Conservation (phyloP, 2,797 vertebrate species). For the Myotis pilosus region DNA sequence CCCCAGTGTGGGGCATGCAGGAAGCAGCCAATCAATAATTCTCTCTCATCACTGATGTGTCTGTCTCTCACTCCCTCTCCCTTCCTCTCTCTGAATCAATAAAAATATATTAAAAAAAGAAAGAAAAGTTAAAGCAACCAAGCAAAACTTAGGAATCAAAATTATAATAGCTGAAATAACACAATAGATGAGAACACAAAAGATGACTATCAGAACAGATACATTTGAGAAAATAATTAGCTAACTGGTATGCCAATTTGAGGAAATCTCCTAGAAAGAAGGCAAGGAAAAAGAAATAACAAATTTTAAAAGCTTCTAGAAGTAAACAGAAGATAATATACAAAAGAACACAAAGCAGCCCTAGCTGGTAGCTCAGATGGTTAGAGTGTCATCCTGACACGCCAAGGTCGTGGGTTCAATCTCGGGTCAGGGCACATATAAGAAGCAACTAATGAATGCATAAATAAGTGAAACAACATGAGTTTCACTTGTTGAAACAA, state of each 20-base stretch:
- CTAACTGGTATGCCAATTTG: background rate
- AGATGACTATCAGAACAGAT: background rate
- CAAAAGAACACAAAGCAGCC: background rate
- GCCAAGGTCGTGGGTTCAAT: background rate
- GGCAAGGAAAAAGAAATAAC: conserved; percentile 3
- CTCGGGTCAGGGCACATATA: background rate
- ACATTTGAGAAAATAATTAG: background rate
- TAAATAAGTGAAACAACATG: background rate
- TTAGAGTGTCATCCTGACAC: background rate
- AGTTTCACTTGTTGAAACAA: no score
- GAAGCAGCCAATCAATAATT: background rate
- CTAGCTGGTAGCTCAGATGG: background rate
- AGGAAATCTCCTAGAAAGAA: conserved; percentile 28
- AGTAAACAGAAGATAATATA: background rate
- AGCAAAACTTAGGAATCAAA: background rate
- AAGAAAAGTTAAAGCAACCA: background rate
- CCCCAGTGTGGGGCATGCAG: no score
- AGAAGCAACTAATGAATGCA: background rate
- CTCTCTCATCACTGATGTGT: no score
- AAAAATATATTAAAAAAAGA: no score
- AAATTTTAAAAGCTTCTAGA: conserved; percentile 2
- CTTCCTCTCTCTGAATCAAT: no score
- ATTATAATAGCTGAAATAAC: background rate
- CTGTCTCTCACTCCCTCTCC: no score
- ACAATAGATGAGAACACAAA: background rate